Evolutionary conservation across 2,113 vertebrate species (phyloP), one percentile per base, ranked within the genome.

Genomic region (Melospiza melodia): DNA sequence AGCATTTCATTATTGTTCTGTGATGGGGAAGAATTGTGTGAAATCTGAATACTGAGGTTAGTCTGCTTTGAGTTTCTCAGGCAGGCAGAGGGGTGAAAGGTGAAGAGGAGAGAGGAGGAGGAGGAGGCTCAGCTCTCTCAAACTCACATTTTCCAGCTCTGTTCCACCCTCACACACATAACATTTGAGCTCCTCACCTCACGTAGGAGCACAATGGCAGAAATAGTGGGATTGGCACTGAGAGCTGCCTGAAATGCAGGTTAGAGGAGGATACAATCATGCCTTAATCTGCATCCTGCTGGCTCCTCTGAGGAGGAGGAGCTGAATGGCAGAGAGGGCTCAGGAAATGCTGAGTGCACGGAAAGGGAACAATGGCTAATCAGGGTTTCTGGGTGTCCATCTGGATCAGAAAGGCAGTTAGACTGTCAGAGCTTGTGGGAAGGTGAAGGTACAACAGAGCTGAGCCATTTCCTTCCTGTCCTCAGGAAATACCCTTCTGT

Each of bases 291-390:
- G 49, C 15, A 63, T 74, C 72, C 94, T 93, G 94, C 95, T 96
- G 87, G 55, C 65, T 95, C 9, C 67, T 74, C 52, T 0, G 39
- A 52, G 75, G 12, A 89, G 92, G 87, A 91, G 78, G 87, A 71
- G 85, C 82, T 90, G 82, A 79, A 30, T 48, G 79, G 67, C 8
- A 0, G 39, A 67, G 73, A 80, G 73, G 44, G 77, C 62, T 21
- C 0, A 0, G 51, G 66, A 90, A 78, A 24, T 68, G 92, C 85
- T 93, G 84, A 96, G 25, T 23, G 52, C 78, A 89, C 1, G 0
- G 16, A 54, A 92, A 31, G 62, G 55, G 92, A 94, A 96, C 90
- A 96, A 95, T 94, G 68, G 88, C 46, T 69, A 90, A 95, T 94
- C 95, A 92, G 94, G 83, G 49, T 88, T 94, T 75, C 93, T 51